Conservation (phyloP, 2,888 invertebrate genomes). For the Eledona agricola region DNA sequence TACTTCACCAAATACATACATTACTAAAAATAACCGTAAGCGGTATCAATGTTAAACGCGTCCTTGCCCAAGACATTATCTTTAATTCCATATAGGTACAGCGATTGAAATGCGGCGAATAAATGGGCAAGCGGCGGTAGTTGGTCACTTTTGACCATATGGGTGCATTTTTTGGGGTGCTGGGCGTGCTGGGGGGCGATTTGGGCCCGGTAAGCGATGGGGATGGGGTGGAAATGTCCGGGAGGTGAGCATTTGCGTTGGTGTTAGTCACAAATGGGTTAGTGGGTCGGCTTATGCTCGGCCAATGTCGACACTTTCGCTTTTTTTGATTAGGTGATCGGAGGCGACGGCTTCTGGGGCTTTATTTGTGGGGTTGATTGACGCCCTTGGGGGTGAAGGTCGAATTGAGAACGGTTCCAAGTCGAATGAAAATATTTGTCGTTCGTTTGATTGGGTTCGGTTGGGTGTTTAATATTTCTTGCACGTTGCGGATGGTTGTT, state of each 20-base stretch:
- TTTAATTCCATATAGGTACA: slow-evolving; percentile 20
- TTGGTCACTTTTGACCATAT: background rate
- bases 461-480: no score
- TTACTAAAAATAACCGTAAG: slow-evolving; percentile 30
- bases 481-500: no score
- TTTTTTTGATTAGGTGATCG: slow-evolving; percentile 14
- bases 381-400: no score
- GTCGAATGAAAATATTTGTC: no score
- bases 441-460: no score
- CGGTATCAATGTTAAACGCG: slow-evolving; percentile 23
- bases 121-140: no score
- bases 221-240: slow-evolving; percentile 7
- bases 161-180: slow-evolving; percentile 8
- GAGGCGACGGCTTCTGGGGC: no score
- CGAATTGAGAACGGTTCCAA: no score
- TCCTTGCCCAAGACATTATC: slow-evolving; percentile 29
- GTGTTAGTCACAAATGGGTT: slow-evolving; percentile 31
- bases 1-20: slow-evolving; percentile 30
- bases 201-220: no score
- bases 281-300: slow-evolving; percentile 20
- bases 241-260: slow-evolving; percentile 21
- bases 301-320: slow-evolving; percentile 35
- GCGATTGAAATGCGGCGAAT: background rate
- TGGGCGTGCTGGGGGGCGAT: background rate
- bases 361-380: no score